Evolutionary conservation across 2,113 vertebrate species (phyloP).

Genomic region (Nycticebus coucang): DNA sequence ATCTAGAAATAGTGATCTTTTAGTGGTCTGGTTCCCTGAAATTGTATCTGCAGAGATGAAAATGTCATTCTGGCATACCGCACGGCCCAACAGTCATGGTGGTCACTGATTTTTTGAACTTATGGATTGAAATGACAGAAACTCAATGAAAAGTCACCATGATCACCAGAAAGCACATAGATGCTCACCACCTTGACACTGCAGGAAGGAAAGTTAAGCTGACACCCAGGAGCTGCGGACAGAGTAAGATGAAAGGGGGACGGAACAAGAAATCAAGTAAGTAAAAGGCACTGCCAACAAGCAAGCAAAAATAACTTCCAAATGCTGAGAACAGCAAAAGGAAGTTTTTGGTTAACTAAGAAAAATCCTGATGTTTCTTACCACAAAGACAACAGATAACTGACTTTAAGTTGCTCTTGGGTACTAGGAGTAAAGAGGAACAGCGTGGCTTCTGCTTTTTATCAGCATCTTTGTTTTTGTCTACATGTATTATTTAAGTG

Average conservation of each 20-base stretch:
- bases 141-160: not conserved
- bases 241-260: accelerated
- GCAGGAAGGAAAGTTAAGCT: not conserved
- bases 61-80: not conserved
- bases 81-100: not conserved
- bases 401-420: not conserved
- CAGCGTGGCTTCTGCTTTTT: not conserved
- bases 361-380: not conserved
- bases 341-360: not conserved
- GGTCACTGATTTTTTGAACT: not conserved
- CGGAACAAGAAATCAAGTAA: not conserved
- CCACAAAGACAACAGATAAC: not conserved
- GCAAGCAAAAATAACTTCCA: not conserved
- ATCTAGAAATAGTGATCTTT: not conserved
- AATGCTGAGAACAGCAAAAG: not conserved
- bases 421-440: not conserved
- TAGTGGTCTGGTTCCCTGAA: not conserved
- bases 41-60: not conserved
- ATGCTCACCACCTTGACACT: not conserved
- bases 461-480: not conserved
- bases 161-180: not conserved
- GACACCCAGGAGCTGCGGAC: accelerated
- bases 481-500: accelerated
- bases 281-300: not conserved
- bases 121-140: not conserved